Conservation (phyloP, 37 sponge, comb jelly and placozoan species). For the Axinella damicornis region DNA sequence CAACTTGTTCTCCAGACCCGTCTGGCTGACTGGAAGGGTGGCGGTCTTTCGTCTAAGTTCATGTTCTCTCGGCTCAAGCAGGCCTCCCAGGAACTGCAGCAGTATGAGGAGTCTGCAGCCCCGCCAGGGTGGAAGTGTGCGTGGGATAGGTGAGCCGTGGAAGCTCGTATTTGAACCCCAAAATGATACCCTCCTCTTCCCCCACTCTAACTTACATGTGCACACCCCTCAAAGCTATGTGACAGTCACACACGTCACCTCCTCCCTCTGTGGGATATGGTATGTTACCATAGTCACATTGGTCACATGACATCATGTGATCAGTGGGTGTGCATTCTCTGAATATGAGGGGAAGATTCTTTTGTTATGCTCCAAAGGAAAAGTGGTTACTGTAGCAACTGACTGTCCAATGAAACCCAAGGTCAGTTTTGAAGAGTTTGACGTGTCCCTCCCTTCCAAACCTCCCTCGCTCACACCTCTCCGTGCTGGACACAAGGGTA, state of each 20-base stretch:
- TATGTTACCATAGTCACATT: constrained; percentile 17
- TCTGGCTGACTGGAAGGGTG: constrained; percentile 67
- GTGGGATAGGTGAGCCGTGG: constrained; percentile 63
- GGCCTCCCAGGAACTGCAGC: not conserved
- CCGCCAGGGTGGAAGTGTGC: constrained; percentile 59
- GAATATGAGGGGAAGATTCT: no score
- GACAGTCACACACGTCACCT: no score
- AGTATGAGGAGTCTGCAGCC: constrained; percentile 31
- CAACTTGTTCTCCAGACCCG: constrained; percentile 45
- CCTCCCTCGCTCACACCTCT: no score
- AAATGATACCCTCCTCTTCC: not conserved
- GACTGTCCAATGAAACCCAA: no score
- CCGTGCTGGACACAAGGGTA: no score
- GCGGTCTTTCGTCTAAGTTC: constrained; percentile 47
- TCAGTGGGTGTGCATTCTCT: no score
- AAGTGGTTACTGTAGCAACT: no score
- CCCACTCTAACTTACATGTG: not conserved
- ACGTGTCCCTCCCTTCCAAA: no score
- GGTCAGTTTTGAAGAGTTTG: no score
- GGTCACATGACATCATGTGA: not conserved
- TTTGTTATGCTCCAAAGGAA: no score
- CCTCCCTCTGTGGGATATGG: not conserved
- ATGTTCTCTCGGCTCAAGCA: constrained; percentile 44
- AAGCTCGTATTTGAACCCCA: no score
- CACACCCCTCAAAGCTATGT: not conserved